Base-by-base conservation (phyloP, 2,797 vertebrate genomes). In the Takifugu ocellatus region DNA sequence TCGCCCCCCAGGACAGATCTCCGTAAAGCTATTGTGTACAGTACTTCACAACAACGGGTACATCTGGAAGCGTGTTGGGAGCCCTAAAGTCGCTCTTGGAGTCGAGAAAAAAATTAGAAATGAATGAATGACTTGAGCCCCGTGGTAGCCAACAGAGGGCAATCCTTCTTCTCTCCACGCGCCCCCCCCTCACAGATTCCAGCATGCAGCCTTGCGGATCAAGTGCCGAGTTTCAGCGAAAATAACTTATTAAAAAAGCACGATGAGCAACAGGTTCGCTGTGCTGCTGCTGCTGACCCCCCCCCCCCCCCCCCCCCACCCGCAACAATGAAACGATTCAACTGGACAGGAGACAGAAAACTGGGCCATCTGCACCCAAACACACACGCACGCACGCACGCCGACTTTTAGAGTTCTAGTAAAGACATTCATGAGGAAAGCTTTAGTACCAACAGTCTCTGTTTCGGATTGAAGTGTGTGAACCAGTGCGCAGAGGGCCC, bases 11-110 rank as follows among this genome's bases (percentile, higher is more conserved):
- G 59, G 43, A 70, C 58, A 77, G 78, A 79, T 83, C 68, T 88
- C 82, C 82, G 87, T 92, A 93, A 93, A 93, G 92, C 92, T 93
- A 92, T 92, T 77, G 89, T 87, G 81, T 91, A 91, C 90, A 93
- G 91, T 91, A 92, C 91, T 90, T 88, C 82, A 87, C 82, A 84
- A 89, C 79, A 79, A 76, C 68, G 79, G 87, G 84, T 83, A 86
- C 80, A 88, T 66, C 77, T 78, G 78, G 67, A 81, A 85, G 75
- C 71, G 69, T 84, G 79, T 71, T 77, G 77, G 75, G 77, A 80
- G 66, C 82, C 74, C 79, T 78, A 75, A 86, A 82, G 82, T 81
- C 75, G 78, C 78, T 82, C 76, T 86, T 84, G 74, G 59, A 87
- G 57, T 61, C n/a, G 10, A 54, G 54, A 54, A 62, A 47, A n/a